These are phyloP conservation scores for Crocidura indochinensis DNA, from an alignment of 2,797 vertebrate species.

Conservation along the genomic window DNA sequence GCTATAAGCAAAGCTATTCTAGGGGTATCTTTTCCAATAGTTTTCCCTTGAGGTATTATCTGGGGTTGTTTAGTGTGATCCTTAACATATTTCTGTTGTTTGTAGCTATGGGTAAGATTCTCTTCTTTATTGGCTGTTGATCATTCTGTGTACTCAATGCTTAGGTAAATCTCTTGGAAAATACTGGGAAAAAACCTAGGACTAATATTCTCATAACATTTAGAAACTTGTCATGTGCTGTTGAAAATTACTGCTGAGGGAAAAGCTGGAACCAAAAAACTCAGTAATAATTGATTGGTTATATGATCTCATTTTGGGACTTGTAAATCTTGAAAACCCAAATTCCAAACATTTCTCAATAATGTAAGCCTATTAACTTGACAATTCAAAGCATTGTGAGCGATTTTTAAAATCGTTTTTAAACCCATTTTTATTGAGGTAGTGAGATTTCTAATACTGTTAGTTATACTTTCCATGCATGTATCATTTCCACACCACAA, in stretches of 20 bases:
- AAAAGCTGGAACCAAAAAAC: neutral
- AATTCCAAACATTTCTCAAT: slow-evolving; percentile 59
- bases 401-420: neutral
- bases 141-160: neutral
- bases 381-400: slow-evolving; percentile 2
- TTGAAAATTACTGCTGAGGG: neutral
- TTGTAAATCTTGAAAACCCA: slow-evolving; percentile 33
- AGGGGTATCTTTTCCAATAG: neutral
- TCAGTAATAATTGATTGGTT: slow-evolving; percentile 40
- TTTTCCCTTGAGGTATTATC: neutral
- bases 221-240: neutral
- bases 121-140: too few species aligned
- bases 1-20: neutral
- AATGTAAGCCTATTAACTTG: slow-evolving; percentile 43
- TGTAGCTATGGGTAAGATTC: neutral
- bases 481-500: too few species aligned
- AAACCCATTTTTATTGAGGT: too few species aligned
- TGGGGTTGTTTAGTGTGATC: neutral
- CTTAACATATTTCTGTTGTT: neutral
- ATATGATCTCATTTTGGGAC: slow-evolving; percentile 2
- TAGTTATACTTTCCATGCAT: too few species aligned
- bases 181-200: neutral
- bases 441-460: too few species aligned
- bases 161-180: neutral
- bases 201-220: neutral